Conservation (phyloP, 2,113 vertebrate genomes). For the Pagrus major region DNA sequence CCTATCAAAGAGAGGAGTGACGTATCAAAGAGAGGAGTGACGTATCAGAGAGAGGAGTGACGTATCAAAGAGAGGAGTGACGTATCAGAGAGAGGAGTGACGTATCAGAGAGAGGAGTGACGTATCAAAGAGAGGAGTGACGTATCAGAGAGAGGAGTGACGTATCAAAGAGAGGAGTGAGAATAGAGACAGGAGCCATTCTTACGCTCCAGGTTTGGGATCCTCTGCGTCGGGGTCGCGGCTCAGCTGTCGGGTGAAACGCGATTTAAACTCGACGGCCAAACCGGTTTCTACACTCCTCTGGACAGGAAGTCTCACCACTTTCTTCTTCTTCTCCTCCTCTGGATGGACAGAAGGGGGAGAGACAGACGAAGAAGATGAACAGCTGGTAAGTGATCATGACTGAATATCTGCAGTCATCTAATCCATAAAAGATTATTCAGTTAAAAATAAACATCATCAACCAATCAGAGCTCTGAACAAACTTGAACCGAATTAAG, state of each 20-base stretch:
- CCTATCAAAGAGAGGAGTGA: no score
- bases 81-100: conserved; percentile 2
- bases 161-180: conserved; percentile 59
- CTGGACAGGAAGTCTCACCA: conserved; percentile 92
- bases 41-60: conserved; percentile 44
- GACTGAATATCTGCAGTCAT: no score
- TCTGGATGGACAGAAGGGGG: conserved; percentile 40
- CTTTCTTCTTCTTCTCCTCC: conserved; percentile 97
- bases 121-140: conserved; percentile 24
- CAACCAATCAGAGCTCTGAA: not conserved
- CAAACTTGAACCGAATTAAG: no score
- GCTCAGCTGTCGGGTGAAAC: conserved; percentile 95
- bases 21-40: not conserved
- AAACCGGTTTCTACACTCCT: conserved; percentile 95
- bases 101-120: not conserved
- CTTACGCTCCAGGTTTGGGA: conserved; percentile 96
- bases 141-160: no score
- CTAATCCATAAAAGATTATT: no score
- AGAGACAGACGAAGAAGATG: not conserved
- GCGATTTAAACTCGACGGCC: conserved; percentile 93
- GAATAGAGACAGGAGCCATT: conserved; percentile 54
- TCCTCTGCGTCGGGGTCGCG: conserved; percentile 93
- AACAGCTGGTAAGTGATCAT: not conserved
- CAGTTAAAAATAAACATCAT: no score
- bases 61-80: conserved; percentile 73